Base-by-base conservation (phyloP, 2,797 vertebrate genomes). In the Bradypodion pumilum region DNA sequence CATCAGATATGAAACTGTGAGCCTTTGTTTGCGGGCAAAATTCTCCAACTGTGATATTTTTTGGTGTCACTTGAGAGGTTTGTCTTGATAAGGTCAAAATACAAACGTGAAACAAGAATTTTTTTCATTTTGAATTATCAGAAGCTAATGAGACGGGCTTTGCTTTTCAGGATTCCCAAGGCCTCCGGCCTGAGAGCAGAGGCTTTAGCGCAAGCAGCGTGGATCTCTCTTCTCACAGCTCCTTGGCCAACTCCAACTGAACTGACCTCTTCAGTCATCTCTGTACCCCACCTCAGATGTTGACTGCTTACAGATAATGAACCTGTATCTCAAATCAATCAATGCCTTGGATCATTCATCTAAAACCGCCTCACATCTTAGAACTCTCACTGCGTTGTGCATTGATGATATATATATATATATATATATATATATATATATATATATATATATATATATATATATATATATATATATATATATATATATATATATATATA, bases 131-230 rank as follows among this genome's bases (percentile, higher is more conserved):
- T 56, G 3, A 56, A 13, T 37, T 75, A 52, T 9, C 74, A 46
- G 32, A 68, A 59, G 7, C 35, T 90, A 32, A 90, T 0, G 0
- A 4, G 0, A 0, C 56, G 8, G 91, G 0, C 63, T 90, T 80
- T 80, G 23, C 80, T 92, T 94, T 86, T 69, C 90, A 99, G 98
- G 95, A 88, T 76, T 95, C 92, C 32, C 94, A 95, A 78, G 95
- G 91, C 83, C 94, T 92, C 95, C 92, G 97, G 40, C 95, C 92
- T 2, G 95, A 96, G 82, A 97, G 95, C 70, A 95, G 97, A 46
- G 97, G 97, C 44, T 93, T 97, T 92, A 99, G 98, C 91, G 98
- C 97, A 95, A 99, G 98, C 95, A 97, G 97, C 13, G 94, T 96
- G 93, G 96, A 98, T 84, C 97, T 99, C 72, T 98, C 97, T 90